phyloP scores from a whole-genome alignment of 2,888 invertebrate species.

The Nephrotoma flavescens region DNA sequence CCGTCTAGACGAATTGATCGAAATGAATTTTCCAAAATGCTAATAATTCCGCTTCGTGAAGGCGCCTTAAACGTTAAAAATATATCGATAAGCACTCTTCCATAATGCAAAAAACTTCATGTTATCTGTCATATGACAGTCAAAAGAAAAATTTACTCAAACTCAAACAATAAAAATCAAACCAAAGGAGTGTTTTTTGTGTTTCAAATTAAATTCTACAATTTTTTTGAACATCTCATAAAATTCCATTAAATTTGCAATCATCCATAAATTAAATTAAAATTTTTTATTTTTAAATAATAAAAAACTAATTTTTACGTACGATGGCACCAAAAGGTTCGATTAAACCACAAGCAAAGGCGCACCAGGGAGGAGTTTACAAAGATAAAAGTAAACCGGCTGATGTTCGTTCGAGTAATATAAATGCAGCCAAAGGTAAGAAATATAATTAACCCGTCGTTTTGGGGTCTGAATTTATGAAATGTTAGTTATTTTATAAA shows the following conservation, averaged over 20 bases:
- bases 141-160: not conserved
- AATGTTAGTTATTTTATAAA: not conserved
- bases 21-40: no score
- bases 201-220: not conserved
- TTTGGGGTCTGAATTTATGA: not conserved
- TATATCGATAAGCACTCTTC: not conserved
- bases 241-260: not conserved
- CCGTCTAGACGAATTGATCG: no score
- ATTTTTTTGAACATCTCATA: not conserved
- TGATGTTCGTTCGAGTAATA: constrained; percentile 89
- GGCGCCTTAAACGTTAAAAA: not conserved
- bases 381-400: constrained; percentile 89
- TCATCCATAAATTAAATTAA: not conserved
- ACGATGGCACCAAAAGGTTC: constrained; percentile 27
- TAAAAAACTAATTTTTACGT: not conserved
- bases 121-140: not conserved
- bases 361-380: constrained; percentile 41
- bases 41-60: no score
- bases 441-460: not conserved
- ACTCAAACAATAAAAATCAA: not conserved
- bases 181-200: not conserved
- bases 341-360: constrained; percentile 9
- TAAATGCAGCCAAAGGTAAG: constrained; percentile 93
- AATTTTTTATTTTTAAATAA: not conserved
- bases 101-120: not conserved